Evolutionary conservation across 35 echinoderm and acorn worm genomes (phyloP), one percentile per base, ranked within the genome.

Genomic region (Amphiura filiformis): DNA sequence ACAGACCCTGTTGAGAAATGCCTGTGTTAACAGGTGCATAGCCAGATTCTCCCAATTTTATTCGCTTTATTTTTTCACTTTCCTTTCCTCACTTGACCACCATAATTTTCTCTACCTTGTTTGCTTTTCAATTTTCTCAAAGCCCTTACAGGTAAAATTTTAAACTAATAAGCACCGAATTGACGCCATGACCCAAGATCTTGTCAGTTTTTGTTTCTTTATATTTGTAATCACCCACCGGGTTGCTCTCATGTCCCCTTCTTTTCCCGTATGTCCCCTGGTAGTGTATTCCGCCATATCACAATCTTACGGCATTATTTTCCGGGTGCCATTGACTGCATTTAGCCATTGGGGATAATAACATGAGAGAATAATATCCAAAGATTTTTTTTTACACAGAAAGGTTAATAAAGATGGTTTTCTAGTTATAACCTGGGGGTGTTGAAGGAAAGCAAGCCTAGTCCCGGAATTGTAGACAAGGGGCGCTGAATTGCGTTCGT

Each of bases 351-450:
- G 28, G 61, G 61, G 7, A n/a, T 70, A 70, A 70, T 70, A 70
- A 70, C 61, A 70, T 70, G 61, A 70, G 61, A 70, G 61, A 70
- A 70, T 70, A 70, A 70, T 70, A 70, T 70, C 61, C 61, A 70
- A 70, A 70, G 61, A 70, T 3, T 13, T 15, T 70, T 52, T 52
- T 70, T 70, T 18, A 4, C 61, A n/a, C 26, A 70, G 61, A 70
- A 70, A 70, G 61, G 61, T 70, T 70, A 70, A 70, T 70, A 70
- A 70, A 70, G 61, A 70, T 70, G 61, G 61, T 70, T 70, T 70
- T 30, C 61, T 18, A 5, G 61, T 70, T 13, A 30, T 70, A 70
- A 26, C 61, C 61, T n/a, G 11, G 61, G 61, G 61, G 44, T 52
- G 20, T 7, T n/a, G 61, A 11, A 70, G 17, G 41, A 47, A 70